Evolutionary conservation across 2,797 vertebrate genomes (phyloP), one percentile per base, ranked within the genome.

Genomic region (Dendrocincla tyrannina): DNA sequence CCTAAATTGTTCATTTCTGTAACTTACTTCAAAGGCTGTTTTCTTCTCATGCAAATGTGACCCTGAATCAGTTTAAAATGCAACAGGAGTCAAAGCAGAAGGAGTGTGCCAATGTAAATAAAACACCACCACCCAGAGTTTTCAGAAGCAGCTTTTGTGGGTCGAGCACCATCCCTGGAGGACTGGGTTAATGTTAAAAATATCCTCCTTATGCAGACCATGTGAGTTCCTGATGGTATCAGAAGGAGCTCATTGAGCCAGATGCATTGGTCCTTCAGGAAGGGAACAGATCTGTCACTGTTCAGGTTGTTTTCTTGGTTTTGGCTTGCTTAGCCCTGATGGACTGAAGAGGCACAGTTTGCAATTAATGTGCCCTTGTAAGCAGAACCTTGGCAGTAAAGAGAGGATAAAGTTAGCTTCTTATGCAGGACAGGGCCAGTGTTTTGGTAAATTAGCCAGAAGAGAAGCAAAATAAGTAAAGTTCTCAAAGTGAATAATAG

Each of bases 111-210:
- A 35, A 22, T 49, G n/a, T 90, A 96, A 82, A 53, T 96, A 97
- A 97, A 98, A 97, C 96, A 97, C 76, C 64, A 94, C 94, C 91
- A 86, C 96, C 95, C 96, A 90, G 93, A 96, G 93, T 96, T 97
- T 92, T 97, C 96, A 97, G 95, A 95, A 88, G 91, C 89, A 84
- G 83, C 78, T 97, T 93, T 53, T 97, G 85, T 70, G 52, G 25
- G 23, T 78, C 37, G 55, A 49, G 49, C 89, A 85, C 69, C 46
- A 35, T 72, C 63, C 55, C 52, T 42, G 47, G 66, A 89, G 88
- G 85, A 64, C 77, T 89, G 7, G 63, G 23, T 85, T 96, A 95
- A 96, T 93, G 60, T 89, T 96, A 91, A 94, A 96, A 82, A 47
- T 64, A 77, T 93, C 95, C 5, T 97, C 70, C 30, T 75, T 9